Evolutionary conservation across 2,888 invertebrate genomes (phyloP), one percentile per base, ranked within the genome.

Genomic region (Plutella xylostella): DNA sequence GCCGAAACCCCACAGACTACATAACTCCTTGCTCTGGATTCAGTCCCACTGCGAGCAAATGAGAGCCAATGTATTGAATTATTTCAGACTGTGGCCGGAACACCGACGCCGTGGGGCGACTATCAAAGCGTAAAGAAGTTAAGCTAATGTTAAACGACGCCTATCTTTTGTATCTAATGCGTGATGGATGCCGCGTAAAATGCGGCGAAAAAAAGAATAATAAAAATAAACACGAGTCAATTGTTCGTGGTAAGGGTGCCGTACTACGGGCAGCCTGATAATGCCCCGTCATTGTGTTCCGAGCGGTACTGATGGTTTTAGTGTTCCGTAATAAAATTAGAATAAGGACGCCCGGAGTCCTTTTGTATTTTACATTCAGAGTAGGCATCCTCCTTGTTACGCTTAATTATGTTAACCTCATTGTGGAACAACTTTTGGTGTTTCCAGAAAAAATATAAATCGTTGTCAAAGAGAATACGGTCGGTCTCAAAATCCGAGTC

Each of bases 111-210:
- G 53, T 53, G 48, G 25, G 48, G 68, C 60, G 60, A 64, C 61
- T 71, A 80, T 82, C 69, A 82, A 82, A 82, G 68, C 82, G 80
- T 82, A 78, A 80, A 79, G 79, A 80, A 82, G 80, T 82, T 79
- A 79, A 77, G 72, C 73, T 76, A 79, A 80, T 79, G 78, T 77
- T 74, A 76, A 78, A 73, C 68, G 79, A 77, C 74, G 79, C 77
- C 73, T 72, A 78, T 78, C 82, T 76, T 79, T 82, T 82, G 80
- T 79, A 67, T 65, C 65, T 72, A 77, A 77, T 73, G 68, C 65
- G 66, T 74, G 74, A 77, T 76, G 69, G 72, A 75, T 78, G 74
- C 68, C 57, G 69, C 73, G 68, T 73, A 65, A 72, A 76, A 74
- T 65, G 62, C 56, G 60, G 57, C 60, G 57, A 63, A 68, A 64